Base-by-base conservation (phyloP, 2,797 vertebrate genomes). In the Enteromius unitaeniatus region DNA sequence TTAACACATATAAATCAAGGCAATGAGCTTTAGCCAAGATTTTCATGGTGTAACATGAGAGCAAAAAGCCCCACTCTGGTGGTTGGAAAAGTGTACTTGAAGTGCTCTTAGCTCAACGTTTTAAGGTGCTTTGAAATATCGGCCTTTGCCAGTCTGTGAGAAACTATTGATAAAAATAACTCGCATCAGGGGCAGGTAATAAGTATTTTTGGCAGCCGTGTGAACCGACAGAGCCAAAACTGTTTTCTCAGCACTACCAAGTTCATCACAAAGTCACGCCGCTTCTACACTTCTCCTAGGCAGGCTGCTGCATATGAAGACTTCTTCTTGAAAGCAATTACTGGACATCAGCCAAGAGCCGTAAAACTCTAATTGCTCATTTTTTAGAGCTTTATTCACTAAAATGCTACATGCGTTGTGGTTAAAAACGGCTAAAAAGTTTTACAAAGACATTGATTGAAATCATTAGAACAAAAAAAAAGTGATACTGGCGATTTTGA, bases 121-220 rank as follows among this genome's bases (percentile, higher is more conserved):
- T 69, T 60, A 70, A 78, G 19, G 64, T 49, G 40, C 65, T 78
- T 53, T 83, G 17, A 83, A 77, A 77, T 77, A 83, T 70, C 19
- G 31, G 82, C 70, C 28, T 67, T 73, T 69, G 75, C 64, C 75
- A 70, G 81, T 84, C 75, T 79, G 21, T 82, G 82, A 78, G 79
- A 86, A 79, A 84, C 72, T 55, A 81, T 78, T 87, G 82, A 84
- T 70, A 79, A 81, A 80, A 87, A 86, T 83, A 86, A 86, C 83
- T 70, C 84, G 23, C 79, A 79, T 37, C 64, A 67, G 81, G 79
- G 49, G 40, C 69, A 55, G 79, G 74, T 83, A 86, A 82, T 84
- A 82, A 84, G 85, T 85, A 84, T 49, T 84, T 78, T 82, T 85
- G 74, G 84, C 74, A 84, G 51, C 67, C 65, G 74, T 78, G 17